Percentiles rank a stretch among this genome's conserved stretches.
Evolutionary conservation across 2,797 vertebrate genomes (phyloP).

Genomic region (Tenualosa thibaudeaui): DNA sequence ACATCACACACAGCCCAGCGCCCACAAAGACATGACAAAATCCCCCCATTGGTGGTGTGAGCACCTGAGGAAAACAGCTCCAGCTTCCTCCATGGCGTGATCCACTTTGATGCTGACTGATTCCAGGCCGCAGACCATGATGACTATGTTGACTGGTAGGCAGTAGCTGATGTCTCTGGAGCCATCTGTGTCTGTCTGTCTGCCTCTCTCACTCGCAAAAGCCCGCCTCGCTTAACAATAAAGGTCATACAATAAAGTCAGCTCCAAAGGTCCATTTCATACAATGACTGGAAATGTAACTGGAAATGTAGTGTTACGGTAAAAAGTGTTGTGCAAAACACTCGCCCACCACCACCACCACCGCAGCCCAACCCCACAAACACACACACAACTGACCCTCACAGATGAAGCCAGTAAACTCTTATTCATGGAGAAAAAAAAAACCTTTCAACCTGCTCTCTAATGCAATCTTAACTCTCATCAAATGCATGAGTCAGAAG

Average conservation of each 20-base stretch:
- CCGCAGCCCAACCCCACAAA: background rate
- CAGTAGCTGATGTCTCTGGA: background rate
- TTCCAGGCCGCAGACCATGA: background rate
- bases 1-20: background rate
- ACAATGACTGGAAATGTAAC: background rate
- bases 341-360: background rate
- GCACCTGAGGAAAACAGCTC: background rate
- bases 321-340: background rate
- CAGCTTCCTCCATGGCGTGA: background rate
- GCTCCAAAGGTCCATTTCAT: background rate
- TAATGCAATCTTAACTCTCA: background rate
- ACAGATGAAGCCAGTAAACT: background rate
- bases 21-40: background rate
- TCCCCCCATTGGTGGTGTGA: background rate
- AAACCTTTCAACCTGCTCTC: background rate
- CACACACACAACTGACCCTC: background rate
- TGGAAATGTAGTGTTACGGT: background rate
- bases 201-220: background rate
- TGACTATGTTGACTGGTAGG: background rate
- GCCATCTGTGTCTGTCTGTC: background rate
- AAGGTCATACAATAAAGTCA: background rate
- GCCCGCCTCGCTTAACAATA: background rate
- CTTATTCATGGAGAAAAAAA: background rate
- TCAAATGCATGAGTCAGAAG: constrained; percentile 4
- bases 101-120: background rate